Evolutionary conservation across 2,113 vertebrate species (phyloP).

Genomic region (Bubo scandiacus): DNA sequence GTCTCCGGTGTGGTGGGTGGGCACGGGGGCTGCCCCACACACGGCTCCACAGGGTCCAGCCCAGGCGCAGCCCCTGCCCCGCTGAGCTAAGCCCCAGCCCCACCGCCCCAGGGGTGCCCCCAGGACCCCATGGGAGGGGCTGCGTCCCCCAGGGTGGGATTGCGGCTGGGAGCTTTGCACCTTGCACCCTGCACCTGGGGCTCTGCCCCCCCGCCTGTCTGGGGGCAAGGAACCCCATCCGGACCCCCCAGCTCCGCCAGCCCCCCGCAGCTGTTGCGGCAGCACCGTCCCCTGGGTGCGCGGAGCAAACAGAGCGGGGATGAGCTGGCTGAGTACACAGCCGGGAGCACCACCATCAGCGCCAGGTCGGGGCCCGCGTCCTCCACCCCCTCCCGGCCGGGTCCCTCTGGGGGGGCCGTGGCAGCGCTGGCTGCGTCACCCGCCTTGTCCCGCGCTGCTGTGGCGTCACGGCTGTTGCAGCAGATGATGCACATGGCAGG

Average conservation of each 20-base stretch:
- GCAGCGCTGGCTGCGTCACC: background rate
- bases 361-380: accelerated
- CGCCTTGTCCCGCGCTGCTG: accelerated
- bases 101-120: accelerated
- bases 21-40: accelerated
- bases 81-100: background rate
- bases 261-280: accelerated
- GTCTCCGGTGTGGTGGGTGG: background rate
- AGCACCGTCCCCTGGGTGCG: background rate
- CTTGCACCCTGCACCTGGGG: accelerated
- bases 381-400: accelerated
- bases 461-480: background rate
- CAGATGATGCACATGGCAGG: background rate
- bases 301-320: background rate
- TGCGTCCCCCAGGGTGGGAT: background rate
- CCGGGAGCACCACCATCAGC: accelerated
- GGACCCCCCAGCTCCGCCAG: background rate
- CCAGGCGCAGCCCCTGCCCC: accelerated
- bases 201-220: background rate
- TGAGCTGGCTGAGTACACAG: conserved; percentile 32
- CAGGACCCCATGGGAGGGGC: accelerated
- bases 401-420: accelerated
- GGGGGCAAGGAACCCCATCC: accelerated
- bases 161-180: accelerated
- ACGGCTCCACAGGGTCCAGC: accelerated